Conservation (phyloP, 2,113 vertebrate species). For the Piprites chloris region DNA sequence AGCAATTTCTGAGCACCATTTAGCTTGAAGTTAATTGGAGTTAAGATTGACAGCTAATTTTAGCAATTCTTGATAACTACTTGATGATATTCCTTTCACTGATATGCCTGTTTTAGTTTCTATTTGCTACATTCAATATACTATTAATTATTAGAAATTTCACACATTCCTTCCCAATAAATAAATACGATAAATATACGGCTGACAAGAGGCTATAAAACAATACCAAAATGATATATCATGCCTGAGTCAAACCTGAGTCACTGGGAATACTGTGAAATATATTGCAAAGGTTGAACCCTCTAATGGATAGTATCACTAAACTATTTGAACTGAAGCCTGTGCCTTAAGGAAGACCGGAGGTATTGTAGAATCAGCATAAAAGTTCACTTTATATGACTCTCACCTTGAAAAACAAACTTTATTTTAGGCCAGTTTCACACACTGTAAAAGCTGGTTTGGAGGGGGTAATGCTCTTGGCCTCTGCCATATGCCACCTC, state of each 20-base stretch:
- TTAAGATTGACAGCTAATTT: background rate
- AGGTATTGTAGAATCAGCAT: constrained; percentile 14
- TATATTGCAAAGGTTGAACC: constrained; percentile 38
- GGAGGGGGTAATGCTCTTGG: background rate
- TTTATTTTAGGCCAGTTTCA: background rate
- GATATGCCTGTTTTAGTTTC: background rate
- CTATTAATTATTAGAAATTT: constrained; percentile 34
- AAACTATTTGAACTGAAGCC: constrained; percentile 40
- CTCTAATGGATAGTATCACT: constrained; percentile 41
- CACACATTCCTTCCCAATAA: background rate
- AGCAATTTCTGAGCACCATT: background rate
- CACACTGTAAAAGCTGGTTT: background rate
- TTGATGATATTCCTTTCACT: background rate
- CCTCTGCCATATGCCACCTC: background rate
- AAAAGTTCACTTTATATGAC: constrained; percentile 37
- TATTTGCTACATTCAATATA: background rate
- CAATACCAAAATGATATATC: constrained; percentile 56
- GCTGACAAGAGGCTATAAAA: constrained; percentile 5
- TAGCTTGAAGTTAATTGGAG: background rate
- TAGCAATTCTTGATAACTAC: background rate
- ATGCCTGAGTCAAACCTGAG: background rate
- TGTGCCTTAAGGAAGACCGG: constrained; percentile 21
- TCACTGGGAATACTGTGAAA: constrained; percentile 31
- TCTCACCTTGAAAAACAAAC: constrained; percentile 43
- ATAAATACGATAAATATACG: constrained; percentile 28